Evolutionary conservation across 2,113 vertebrate species (phyloP).

Genomic region (crab-eating macaque (Macaca fascicularis)): DNA sequence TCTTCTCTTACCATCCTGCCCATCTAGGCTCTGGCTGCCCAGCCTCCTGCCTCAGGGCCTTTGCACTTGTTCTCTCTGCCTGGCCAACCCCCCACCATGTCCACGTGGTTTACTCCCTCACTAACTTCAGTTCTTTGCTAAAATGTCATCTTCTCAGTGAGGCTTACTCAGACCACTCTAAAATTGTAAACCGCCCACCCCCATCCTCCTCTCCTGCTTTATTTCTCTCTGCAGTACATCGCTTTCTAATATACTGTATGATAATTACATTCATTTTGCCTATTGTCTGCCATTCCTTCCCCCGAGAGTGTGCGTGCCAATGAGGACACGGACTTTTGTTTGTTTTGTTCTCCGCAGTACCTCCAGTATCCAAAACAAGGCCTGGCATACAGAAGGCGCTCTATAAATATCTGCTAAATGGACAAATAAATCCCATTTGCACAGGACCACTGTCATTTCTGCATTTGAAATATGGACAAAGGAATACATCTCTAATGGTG

Average conservation of each 20-base stretch:
- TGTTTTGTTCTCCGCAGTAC: background rate
- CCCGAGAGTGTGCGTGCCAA: background rate
- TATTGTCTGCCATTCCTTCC: background rate
- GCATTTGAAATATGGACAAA: rapidly evolving
- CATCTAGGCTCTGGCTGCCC: background rate
- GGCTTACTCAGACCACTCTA: background rate
- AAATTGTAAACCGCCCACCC: background rate
- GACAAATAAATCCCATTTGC: background rate
- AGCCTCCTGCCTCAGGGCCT: slow-evolving; percentile 38
- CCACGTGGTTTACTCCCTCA: background rate
- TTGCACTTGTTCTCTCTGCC: background rate
- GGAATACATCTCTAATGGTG: background rate
- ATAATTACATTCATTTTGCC: background rate
- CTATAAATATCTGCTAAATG: background rate
- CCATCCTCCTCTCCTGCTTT: background rate
- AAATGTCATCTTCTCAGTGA: background rate
- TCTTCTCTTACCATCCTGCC: background rate
- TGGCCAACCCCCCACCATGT: background rate
- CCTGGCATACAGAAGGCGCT: background rate
- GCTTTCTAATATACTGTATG: background rate
- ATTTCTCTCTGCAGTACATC: background rate
- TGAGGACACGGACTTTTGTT: background rate
- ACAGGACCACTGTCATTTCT: background rate
- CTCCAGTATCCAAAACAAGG: background rate
- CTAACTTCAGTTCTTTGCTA: background rate